Evolutionary conservation across 2,797 vertebrate species (phyloP), one percentile per base, ranked within the genome.

Genomic region (Lophotriccus pileatus): DNA sequence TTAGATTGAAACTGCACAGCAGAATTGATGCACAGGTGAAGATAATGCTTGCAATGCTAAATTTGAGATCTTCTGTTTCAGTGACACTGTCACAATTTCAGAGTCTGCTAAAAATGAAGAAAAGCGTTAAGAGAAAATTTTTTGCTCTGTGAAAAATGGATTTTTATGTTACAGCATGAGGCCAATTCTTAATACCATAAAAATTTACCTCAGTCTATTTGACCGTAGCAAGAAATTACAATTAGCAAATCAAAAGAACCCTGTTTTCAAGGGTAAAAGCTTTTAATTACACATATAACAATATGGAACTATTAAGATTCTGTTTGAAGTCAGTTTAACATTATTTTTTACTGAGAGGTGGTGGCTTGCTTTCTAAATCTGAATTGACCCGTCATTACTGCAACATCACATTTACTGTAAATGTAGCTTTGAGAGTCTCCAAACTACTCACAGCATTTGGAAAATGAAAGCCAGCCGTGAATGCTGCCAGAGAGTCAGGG

Each of bases 331-430:
- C 49, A 30, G 41, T 68, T 81, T 66, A 82, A 82, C 55, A 15
- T 62, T 78, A 63, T 91, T 89, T 80, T 80, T 89, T 56, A 90
- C 70, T 66, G 77, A 84, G 46, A 63, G 58, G 80, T 69, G 39
- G 55, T 44, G 55, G 66, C 17, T 82, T 89, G 66, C 66, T 74
- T 80, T 22, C 60, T 91, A 73, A 76, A 95, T 90, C 90, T 92
- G 92, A 96, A 88, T 47, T 92, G 78, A 97, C 90, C 93, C 32
- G 21, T 96, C 91, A 86, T 96, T 95, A 96, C 87, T 80, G 79
- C 90, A 86, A 84, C 91, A 96, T 87, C 89, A 59, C 90, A 96
- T 96, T 96, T 96, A 90, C 89, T 73, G 73, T 86, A 97, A 95
- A 77, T 53, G 83, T 14, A 74, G 82, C 82, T 93, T 84, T 91